Evolutionary conservation across 2,113 vertebrate species (phyloP), one percentile per base, ranked within the genome.

Genomic region (Xiphophorus maculatus): DNA sequence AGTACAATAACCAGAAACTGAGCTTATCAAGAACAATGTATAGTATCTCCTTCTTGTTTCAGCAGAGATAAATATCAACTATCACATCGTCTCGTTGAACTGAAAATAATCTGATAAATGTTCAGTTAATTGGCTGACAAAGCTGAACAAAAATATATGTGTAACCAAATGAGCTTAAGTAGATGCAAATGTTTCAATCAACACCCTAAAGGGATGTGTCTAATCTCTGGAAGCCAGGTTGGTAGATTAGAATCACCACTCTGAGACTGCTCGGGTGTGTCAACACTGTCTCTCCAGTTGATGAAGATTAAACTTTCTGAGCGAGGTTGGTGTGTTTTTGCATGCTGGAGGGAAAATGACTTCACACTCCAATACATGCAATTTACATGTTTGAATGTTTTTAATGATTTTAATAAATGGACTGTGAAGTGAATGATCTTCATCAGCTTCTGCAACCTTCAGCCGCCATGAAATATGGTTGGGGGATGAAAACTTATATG

Each of bases 281-380:
- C 73, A 71, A 66, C 76, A 58, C 22, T 71, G 63, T n/a, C 73
- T 77, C 70, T 66, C 15, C 11, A 35, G 5, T 17, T 72, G 64
- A 86, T 30, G 76, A 70, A 63, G 77, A 65, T 58, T 81, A 37
- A 86, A 86, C 66, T 79, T 84, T 61, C 79, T 37, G 71, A 81
- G 44, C 66, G 86, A 77, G 68, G 69, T 42, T 1, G 1, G 3
- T 28, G 77, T 54, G 73, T 63, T 30, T 80, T 9, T 7, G 74
- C 44, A 33, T 58, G n/a, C 65, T 30, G 77, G 71, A 3, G 19
- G n/a, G 67, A 75, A 80, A 84, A 82, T 66, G 13, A 80, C 69
- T 87, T 89, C 87, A 89, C 87, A 89, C 87, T 79, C 62, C 80
- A 74, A 29, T 71, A 82, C 76, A 62, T 70, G 80, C 81, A 85